These are phyloP conservation scores for Ginglymostoma cirratum DNA, from an alignment of 2,113 vertebrate genomes.

Conservation along the genomic window DNA sequence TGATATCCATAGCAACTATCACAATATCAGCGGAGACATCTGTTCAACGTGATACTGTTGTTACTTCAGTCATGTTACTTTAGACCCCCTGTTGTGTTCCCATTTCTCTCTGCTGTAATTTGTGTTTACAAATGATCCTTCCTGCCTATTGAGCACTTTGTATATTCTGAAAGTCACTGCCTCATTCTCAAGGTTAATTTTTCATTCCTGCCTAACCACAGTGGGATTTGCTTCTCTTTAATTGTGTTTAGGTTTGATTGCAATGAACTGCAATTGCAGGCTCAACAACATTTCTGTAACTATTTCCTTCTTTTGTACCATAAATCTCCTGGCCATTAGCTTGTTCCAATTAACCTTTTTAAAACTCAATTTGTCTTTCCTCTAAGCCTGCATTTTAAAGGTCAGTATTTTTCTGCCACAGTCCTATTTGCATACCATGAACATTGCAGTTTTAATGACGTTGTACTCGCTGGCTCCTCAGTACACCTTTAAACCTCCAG, in stretches of 20 bases:
- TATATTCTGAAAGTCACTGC: not conserved
- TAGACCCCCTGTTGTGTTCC: not conserved
- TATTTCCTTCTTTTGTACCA: not conserved
- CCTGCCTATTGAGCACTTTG: not conserved
- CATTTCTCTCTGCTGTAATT: not conserved
- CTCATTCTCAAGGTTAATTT: not conserved
- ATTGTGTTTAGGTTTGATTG: not conserved
- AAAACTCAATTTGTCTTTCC: conserved; percentile 21
- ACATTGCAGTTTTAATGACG: conserved; percentile 8
- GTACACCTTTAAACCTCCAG: not conserved
- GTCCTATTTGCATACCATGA: conserved; percentile 28
- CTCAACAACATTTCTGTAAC: not conserved
- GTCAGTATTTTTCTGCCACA: conserved; percentile 1
- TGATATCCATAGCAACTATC: not conserved
- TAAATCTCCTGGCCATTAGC: conserved; percentile 13
- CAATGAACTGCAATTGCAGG: not conserved
- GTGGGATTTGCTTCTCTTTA: not conserved
- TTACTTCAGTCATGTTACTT: not conserved
- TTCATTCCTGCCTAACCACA: not conserved
- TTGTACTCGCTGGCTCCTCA: not conserved
- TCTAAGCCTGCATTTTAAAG: conserved; percentile 24
- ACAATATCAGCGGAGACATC: not conserved
- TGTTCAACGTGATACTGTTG: too few relatives aligned
- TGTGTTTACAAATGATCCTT: not conserved
- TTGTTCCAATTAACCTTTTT: conserved; percentile 30